Percentiles rank a stretch among this genome's conserved stretches.
Conservation (phyloP, 2,797 vertebrate species). For the Rhadinocentrus ornatus region DNA sequence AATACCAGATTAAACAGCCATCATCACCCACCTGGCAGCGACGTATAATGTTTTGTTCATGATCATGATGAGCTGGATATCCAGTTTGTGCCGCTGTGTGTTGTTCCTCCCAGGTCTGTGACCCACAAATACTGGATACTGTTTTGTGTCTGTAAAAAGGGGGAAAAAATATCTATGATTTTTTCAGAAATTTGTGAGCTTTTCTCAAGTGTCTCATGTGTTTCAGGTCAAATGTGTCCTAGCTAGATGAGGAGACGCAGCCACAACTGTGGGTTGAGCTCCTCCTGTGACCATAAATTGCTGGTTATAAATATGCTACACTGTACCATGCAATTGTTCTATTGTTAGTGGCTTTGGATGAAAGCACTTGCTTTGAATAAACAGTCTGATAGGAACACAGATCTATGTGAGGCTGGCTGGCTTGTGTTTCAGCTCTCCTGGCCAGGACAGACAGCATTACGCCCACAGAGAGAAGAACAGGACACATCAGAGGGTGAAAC, state of each 20-base stretch:
- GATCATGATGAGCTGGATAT: slow-evolving; percentile 96
- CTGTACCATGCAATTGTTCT: slow-evolving; percentile 49
- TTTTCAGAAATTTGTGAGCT: slow-evolving; percentile 7
- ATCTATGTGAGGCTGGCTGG: slow-evolving; percentile 48
- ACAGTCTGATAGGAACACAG: slow-evolving; percentile 47
- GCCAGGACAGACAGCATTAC: slow-evolving; percentile 38
- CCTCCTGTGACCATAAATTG: slow-evolving; percentile 51
- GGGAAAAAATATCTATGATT: not conserved
- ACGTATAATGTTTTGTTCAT: slow-evolving; percentile 96
- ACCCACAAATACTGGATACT: slow-evolving; percentile 98
- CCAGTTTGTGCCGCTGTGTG: slow-evolving; percentile 96
- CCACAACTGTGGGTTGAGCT: slow-evolving; percentile 43
- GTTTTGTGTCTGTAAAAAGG: slow-evolving; percentile 91
- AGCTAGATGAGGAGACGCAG: slow-evolving; percentile 30
- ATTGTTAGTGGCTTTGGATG: slow-evolving; percentile 68
- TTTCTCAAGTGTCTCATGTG: slow-evolving; percentile 8
- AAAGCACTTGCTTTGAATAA: slow-evolving; percentile 63
- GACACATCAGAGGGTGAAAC: slow-evolving; percentile 43
- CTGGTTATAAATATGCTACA: slow-evolving; percentile 44
- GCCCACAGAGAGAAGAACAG: slow-evolving; percentile 44
- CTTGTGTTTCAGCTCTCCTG: slow-evolving; percentile 33
- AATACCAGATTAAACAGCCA: not conserved
- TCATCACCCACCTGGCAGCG: slow-evolving; percentile 90
- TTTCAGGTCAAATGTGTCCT: slow-evolving; percentile 38
- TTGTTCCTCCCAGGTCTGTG: slow-evolving; percentile 97